Evolutionary conservation across 2,888 invertebrate genomes (phyloP), one percentile per base, ranked within the genome.

Genomic region (Drosophila merina): DNA sequence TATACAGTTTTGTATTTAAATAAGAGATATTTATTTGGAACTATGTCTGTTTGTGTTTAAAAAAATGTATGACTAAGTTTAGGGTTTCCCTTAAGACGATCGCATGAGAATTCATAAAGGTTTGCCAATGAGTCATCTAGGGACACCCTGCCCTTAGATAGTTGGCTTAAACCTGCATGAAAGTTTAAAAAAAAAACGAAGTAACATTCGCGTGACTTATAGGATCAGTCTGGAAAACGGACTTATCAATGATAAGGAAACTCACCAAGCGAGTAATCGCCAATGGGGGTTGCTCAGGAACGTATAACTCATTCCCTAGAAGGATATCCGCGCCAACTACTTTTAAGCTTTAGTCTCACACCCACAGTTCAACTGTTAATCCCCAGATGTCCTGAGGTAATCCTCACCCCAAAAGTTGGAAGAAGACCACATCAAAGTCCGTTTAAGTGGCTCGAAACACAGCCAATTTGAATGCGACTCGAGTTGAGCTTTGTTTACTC

Each of bases 391-490:
- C 59, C 59, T 52, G 12, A n/a, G 52, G 59, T 69, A 48, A 59
- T 69, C 42, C 42, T n/a, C 45, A 12, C n/a, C 31, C 68, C 30
- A 4, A 9, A 31, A 40, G 25, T 42, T 4, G 4, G 10, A 36
- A 31, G 44, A 63, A 62, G 36, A 64, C 68, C 66, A 82, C 81
- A 80, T 84, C 86, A 82, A 82, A 86, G 82, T 75, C 57, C 33
- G 44, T 49, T 68, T 52, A 38, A 60, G 49, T 75, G 68, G 59
- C 59, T 81, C 50, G 62, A 81, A 72, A 57, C 49, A 66, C 58
- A 69, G 77, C 63, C 79, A 81, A 83, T 83, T 83, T 77, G 74
- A 77, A 82, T 77, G 68, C 60, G 66, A 52, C 64, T 82, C 60
- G 33, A 8, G 33, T 36, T 52, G 62, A 42, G 49, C 63, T 68